These are phyloP conservation scores for Chrysemys picta DNA, from an alignment of 2,113 vertebrate genomes.

Conservation along the genomic window DNA sequence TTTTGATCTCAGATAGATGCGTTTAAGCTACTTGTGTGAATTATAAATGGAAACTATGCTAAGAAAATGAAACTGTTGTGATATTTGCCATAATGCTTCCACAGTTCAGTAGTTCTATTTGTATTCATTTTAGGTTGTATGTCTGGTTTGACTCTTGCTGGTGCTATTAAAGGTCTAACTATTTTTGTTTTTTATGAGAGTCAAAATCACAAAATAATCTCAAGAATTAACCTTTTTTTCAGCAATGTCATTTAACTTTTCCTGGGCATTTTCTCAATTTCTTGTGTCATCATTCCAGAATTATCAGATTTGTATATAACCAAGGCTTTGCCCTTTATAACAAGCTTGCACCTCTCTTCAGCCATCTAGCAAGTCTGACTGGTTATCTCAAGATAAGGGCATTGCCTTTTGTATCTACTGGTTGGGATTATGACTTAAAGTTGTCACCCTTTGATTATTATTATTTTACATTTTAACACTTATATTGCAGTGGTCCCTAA, in stretches of 20 bases:
- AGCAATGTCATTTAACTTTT: constrained; percentile 46
- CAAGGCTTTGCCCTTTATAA: constrained; percentile 64
- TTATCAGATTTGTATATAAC: constrained; percentile 53
- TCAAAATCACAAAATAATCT: constrained; percentile 42
- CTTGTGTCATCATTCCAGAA: constrained; percentile 52
- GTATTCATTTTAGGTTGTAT: constrained; percentile 3
- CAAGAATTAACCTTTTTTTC: constrained; percentile 48
- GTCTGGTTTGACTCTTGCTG: constrained; percentile 25
- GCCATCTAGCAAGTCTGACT: constrained; percentile 60
- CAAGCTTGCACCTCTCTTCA: constrained; percentile 58
- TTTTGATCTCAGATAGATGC: constrained; percentile 84
- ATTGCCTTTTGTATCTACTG: constrained; percentile 46
- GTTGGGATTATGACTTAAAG: not conserved
- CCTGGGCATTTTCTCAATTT: constrained; percentile 38
- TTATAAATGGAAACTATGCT: constrained; percentile 80
- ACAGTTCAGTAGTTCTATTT: constrained; percentile 39
- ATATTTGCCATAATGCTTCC: constrained; percentile 54
- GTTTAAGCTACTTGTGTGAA: constrained; percentile 83
- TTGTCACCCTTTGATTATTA: constrained; percentile 58
- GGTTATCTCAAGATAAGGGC: constrained; percentile 49
- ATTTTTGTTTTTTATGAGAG: constrained; percentile 33
- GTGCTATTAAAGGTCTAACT: constrained; percentile 58
- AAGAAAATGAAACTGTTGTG: constrained; percentile 71
- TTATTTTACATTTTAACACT: constrained; percentile 61
- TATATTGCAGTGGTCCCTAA: constrained; percentile 40